Conservation (phyloP, 2,888 invertebrate genomes). For the Caenorhabditis sulstoni region DNA sequence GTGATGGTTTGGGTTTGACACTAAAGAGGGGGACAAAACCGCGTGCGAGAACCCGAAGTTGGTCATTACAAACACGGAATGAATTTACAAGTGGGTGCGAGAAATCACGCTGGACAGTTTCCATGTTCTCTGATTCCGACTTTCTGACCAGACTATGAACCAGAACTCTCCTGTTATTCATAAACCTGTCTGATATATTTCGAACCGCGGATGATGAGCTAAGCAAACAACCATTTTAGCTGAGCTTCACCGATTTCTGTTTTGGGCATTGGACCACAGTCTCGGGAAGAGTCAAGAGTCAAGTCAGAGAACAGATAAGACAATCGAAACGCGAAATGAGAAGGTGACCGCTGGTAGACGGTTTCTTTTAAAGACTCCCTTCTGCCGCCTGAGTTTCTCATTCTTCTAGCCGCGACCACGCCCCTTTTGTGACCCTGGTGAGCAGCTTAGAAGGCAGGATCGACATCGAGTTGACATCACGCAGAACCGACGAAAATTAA, state of each 20-base stretch:
- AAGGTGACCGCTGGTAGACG: not conserved
- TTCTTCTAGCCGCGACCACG: not conserved
- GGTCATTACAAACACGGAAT: too few relatives aligned
- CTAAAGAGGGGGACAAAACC: slow-evolving; percentile 9
- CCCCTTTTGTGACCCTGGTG: not conserved
- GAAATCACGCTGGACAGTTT: too few relatives aligned
- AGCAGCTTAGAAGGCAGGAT: not conserved
- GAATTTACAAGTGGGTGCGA: too few relatives aligned
- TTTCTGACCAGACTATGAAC: too few relatives aligned
- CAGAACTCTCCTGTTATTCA: too few relatives aligned
- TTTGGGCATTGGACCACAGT: slow-evolving; percentile 3
- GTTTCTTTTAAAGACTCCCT: too few relatives aligned
- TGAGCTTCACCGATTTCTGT: not conserved
- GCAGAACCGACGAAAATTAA: not conserved
- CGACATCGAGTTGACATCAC: not conserved
- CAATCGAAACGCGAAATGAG: not conserved
- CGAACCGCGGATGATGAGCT: not conserved
- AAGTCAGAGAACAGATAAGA: slow-evolving; percentile 11
- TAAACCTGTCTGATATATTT: not conserved
- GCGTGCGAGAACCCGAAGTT: too few relatives aligned
- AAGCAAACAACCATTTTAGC: not conserved
- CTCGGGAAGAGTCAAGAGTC: not conserved
- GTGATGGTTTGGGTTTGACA: slow-evolving; percentile 19
- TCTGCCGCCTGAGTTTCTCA: too few relatives aligned
- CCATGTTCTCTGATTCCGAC: too few relatives aligned